Evolutionary conservation across 2,888 invertebrate species (phyloP).

Genomic region (Sclerodermus sp.): DNA sequence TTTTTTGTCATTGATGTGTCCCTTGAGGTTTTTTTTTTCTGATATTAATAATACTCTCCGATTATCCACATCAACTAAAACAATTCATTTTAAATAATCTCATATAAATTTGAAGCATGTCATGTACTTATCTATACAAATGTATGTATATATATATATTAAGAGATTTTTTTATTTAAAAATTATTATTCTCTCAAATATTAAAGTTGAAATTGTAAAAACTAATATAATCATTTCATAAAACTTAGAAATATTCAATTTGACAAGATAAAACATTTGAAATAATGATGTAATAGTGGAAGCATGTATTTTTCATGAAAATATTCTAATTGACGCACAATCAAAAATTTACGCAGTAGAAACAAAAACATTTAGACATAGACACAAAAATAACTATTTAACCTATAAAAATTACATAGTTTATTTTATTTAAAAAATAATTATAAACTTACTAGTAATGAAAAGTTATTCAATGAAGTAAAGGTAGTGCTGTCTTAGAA

Average conservation of each 20-base stretch:
- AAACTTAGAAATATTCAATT: not conserved
- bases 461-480: too few species aligned
- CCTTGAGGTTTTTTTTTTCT: constrained; percentile 16
- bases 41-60: not conserved
- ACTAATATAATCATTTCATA: not conserved
- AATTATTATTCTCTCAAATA: not conserved
- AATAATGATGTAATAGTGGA: too few species aligned
- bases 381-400: not conserved
- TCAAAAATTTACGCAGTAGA: not conserved
- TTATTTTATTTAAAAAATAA: too few species aligned
- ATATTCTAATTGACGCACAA: not conserved
- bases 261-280: too few species aligned
- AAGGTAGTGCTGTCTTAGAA: too few species aligned
- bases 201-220: not conserved
- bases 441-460: too few species aligned
- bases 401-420: not conserved
- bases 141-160: too few species aligned
- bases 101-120: too few species aligned
- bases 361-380: not conserved
- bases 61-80: not conserved
- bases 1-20: constrained; percentile 43
- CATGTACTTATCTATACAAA: too few species aligned
- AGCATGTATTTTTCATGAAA: not conserved
- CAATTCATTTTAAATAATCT: not conserved
- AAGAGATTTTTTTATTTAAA: too few species aligned